phyloP scores from a whole-genome alignment of 2,888 invertebrate species.

The Anthrax anthrax region DNA sequence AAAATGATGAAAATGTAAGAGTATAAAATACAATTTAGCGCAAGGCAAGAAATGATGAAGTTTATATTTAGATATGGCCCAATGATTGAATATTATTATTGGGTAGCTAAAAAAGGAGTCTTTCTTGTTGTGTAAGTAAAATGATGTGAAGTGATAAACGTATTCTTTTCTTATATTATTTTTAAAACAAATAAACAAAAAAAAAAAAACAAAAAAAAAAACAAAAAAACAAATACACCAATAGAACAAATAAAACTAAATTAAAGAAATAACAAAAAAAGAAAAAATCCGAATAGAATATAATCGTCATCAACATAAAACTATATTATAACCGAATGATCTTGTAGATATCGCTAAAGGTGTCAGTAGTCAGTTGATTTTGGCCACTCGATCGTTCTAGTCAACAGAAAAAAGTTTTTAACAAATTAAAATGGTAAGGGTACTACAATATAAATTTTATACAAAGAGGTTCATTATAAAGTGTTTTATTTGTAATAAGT shows the following conservation, averaged over 20 bases:
- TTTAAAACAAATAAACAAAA: neutral
- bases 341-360: slow-evolving; percentile 20
- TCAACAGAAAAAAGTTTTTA: slow-evolving; percentile 27
- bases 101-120: slow-evolving; percentile 17
- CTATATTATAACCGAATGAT: slow-evolving; percentile 6
- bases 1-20: too few relatives aligned
- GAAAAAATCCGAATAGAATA: too few relatives aligned
- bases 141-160: slow-evolving; percentile 10
- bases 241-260: neutral
- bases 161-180: slow-evolving; percentile 1
- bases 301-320: neutral
- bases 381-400: slow-evolving; percentile 35
- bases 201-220: neutral
- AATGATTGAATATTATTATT: slow-evolving; percentile 12
- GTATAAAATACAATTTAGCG: too few relatives aligned
- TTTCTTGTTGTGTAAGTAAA: slow-evolving; percentile 8
- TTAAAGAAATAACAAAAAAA: too few relatives aligned
- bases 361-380: slow-evolving; percentile 35
- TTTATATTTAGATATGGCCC: slow-evolving; percentile 27
- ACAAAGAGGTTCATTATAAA: too few relatives aligned
- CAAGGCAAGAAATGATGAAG: slow-evolving; percentile 1
- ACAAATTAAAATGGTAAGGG: slow-evolving; percentile 30
- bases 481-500: too few relatives aligned
- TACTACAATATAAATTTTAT: slow-evolving; percentile 1
- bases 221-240: neutral